Evolutionary conservation across 2,113 vertebrate genomes (phyloP).

Genomic region (Perccottus glenii): DNA sequence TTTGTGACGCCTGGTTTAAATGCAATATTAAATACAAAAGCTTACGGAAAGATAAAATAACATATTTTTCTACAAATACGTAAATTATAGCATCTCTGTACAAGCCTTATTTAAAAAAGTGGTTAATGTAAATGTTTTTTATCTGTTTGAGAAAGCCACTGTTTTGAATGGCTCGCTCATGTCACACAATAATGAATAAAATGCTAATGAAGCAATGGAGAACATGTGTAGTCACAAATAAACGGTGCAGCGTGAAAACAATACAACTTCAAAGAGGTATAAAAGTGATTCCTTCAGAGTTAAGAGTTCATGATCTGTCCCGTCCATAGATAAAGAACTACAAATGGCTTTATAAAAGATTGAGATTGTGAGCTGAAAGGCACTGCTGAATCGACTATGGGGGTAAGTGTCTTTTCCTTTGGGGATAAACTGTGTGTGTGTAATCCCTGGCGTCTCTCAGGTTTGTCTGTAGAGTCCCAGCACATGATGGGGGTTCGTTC

Average conservation of each 20-base stretch:
- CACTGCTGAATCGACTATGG: background rate
- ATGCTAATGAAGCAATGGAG: background rate
- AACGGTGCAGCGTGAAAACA: background rate
- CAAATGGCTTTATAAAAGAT: too few species aligned
- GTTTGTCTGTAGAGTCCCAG: constrained; percentile 26
- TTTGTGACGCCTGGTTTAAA: too few species aligned
- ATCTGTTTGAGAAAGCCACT: too few species aligned
- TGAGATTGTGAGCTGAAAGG: background rate
- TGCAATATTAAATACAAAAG: too few species aligned
- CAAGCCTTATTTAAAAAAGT: too few species aligned
- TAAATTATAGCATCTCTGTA: too few species aligned
- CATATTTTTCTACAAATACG: too few species aligned
- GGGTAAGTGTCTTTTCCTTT: background rate
- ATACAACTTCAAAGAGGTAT: constrained; percentile 4
- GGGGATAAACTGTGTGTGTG: background rate
- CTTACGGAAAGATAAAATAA: too few species aligned
- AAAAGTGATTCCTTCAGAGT: background rate
- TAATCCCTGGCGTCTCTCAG: background rate
- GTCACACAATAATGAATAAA: background rate
- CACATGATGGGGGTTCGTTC: constrained; percentile 1
- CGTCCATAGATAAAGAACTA: background rate
- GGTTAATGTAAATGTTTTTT: too few species aligned
- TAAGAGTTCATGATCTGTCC: background rate
- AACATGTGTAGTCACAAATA: constrained; percentile 4
- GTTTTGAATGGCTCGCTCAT: background rate